These are phyloP conservation scores for Poicephalus meyeri DNA, from an alignment of 2,113 vertebrate genomes.

Conservation along the genomic window DNA sequence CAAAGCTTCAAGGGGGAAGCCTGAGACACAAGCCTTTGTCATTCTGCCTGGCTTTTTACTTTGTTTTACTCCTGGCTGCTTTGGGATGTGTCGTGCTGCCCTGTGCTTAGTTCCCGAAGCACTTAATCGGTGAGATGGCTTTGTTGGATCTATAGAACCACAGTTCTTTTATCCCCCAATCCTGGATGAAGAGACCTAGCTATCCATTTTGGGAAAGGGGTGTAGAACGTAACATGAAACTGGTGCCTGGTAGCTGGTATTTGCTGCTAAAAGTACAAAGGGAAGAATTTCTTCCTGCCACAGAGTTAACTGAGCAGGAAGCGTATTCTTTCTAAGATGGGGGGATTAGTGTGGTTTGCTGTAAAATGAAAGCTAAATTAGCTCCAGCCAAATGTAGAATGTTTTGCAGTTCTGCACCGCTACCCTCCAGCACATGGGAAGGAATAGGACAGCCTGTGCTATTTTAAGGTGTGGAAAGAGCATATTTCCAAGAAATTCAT, in stretches of 20 bases:
- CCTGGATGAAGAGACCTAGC: background rate
- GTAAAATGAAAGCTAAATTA: constrained; percentile 42
- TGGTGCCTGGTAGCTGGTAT: constrained; percentile 14
- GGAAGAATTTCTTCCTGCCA: constrained; percentile 39
- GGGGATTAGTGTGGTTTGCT: constrained; percentile 26
- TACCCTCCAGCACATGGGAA: constrained; percentile 9
- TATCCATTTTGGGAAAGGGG: background rate
- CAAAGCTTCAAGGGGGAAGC: constrained; percentile 32
- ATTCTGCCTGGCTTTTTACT: constrained; percentile 33
- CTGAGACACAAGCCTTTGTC: background rate
- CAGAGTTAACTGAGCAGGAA: constrained; percentile 52
- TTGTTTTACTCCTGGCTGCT: constrained; percentile 29
- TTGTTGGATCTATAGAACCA: background rate
- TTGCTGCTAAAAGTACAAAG: constrained; percentile 42
- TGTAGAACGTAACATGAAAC: background rate
- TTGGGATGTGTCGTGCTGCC: constrained; percentile 2
- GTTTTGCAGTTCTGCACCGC: background rate
- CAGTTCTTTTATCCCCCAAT: background rate
- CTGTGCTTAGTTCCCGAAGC: constrained; percentile 19
- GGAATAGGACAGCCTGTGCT: background rate
- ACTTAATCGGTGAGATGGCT: constrained; percentile 11
- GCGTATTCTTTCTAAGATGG: background rate
- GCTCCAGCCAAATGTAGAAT: background rate
- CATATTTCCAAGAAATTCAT: background rate
- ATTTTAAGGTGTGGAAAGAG: constrained; percentile 12